These are phyloP conservation scores for Eulemur albifrons DNA, from an alignment of 2,797 vertebrate species.

Conservation along the genomic window DNA sequence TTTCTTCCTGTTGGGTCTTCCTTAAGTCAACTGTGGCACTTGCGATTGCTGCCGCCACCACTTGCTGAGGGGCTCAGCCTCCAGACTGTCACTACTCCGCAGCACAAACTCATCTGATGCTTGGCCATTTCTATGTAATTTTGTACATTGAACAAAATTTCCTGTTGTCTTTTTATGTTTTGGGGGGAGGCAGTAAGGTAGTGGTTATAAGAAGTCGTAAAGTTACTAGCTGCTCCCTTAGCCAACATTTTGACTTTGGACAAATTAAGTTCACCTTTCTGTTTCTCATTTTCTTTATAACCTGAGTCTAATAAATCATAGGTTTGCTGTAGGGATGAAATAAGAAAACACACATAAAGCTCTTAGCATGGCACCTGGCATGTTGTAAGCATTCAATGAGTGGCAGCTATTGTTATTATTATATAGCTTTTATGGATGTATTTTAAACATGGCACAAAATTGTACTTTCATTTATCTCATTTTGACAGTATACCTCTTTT, in stretches of 20 bases:
- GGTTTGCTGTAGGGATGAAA: slow-evolving; percentile 54
- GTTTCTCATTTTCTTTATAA: slow-evolving; percentile 59
- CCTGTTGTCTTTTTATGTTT: neutral
- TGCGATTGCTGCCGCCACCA: neutral
- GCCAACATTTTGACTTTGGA: slow-evolving; percentile 51
- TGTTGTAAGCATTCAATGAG: neutral
- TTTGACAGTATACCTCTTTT: slow-evolving; percentile 60
- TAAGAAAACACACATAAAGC: slow-evolving; percentile 28
- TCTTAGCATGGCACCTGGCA: slow-evolving; percentile 32
- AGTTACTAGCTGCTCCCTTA: neutral
- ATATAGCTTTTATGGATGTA: slow-evolving; percentile 37
- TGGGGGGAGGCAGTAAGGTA: neutral
- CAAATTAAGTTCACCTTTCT: slow-evolving; percentile 50
- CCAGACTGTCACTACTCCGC: neutral
- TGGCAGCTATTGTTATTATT: slow-evolving; percentile 56
- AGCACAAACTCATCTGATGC: neutral
- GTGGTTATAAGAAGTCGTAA: slow-evolving; percentile 6
- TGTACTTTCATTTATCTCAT: slow-evolving; percentile 59
- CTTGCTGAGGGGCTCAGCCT: neutral
- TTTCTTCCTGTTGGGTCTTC: neutral
- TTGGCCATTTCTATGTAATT: neutral
- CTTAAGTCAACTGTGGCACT: neutral
- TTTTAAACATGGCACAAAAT: slow-evolving; percentile 59
- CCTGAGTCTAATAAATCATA: slow-evolving; percentile 59
- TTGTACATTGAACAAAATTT: neutral